Base-by-base conservation (phyloP, 1,140 invertebrate genomes). In the Acyrthosiphon pisum region DNA sequence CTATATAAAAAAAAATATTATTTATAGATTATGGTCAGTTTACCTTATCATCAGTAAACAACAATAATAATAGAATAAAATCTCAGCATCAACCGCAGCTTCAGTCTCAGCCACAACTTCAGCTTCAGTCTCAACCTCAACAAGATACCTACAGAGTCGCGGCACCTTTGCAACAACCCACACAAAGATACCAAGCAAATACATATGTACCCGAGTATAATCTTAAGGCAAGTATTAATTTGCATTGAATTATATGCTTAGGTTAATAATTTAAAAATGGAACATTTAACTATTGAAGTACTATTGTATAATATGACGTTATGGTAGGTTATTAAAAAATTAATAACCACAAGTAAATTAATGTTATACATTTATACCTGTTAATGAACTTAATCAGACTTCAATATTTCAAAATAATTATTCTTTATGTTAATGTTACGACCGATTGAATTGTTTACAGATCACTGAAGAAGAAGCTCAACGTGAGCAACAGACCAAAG, bases 401-500 rank as follows among this genome's bases (percentile, higher is more conserved):
- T 26, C 53, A 56, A 35, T 37, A 89, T 89, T 89, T 89, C 48
- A 56, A 89, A 56, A 89, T 93, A 84, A 84, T 86, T 68, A 44
- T 35, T 90, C 6, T 30, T 44, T 41, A 90, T 68, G 14, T 90
- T 60, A 8, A 60, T 30, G 56, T 90, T 44, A 68, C 56, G 56
- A 90, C 2, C 6, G 53, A 90, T 68, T 90, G 26, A 90, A 90
- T 44, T 8, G 48, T 93, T 93, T 93, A 93, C 91, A 93, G 91
- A 53, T 93, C 91, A 93, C 91, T 84, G 91, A 93, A 83, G 91
- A 93, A 93, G 91, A 93, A 93, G 68, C 91, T 86, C 91, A 93
- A 44, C 81, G 91, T n/a, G 91, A 93, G 84, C 91, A 93, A 93
- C 91, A 93, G 91, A 93, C 91, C 91, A 93, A 93, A 93, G 91